Conservation (phyloP, 2,888 invertebrate species). For the Drosophila diplacantha region DNA sequence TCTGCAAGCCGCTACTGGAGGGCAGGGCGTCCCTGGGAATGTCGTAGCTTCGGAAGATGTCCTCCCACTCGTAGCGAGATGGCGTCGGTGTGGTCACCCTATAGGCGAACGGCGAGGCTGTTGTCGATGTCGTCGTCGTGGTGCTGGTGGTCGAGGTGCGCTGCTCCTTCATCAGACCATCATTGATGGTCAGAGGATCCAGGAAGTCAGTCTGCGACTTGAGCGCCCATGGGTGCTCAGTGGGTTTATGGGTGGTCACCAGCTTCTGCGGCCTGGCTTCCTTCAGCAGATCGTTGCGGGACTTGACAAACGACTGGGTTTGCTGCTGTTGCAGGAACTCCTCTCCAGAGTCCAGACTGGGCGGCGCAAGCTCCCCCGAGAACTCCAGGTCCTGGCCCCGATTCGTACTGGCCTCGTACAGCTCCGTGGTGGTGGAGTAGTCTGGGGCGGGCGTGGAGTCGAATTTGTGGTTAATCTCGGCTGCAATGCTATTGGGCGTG, state of each 20-base stretch:
- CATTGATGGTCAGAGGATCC: slow-evolving; percentile 86
- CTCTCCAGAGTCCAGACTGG: slow-evolving; percentile 76
- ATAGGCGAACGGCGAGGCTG: slow-evolving; percentile 42
- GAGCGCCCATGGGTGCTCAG: slow-evolving; percentile 77
- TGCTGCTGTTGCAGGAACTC: slow-evolving; percentile 84
- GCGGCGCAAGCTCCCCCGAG: slow-evolving; percentile 78
- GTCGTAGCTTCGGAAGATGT: slow-evolving; percentile 79
- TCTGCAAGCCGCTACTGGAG: slow-evolving; percentile 82
- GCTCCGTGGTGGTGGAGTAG: slow-evolving; percentile 70
- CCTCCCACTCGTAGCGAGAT: slow-evolving; percentile 73
- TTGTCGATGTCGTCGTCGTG: slow-evolving; percentile 75
- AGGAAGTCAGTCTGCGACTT: slow-evolving; percentile 82
- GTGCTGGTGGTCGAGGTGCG: slow-evolving; percentile 48
- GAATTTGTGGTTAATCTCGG: slow-evolving; percentile 69
- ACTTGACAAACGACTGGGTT: slow-evolving; percentile 83
- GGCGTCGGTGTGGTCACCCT: slow-evolving; percentile 72
- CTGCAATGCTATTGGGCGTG: slow-evolving; percentile 83
- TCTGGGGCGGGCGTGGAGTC: slow-evolving; percentile 67
- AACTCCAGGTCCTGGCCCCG: slow-evolving; percentile 78
- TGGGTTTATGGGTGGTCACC: slow-evolving; percentile 64
- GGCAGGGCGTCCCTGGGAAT: slow-evolving; percentile 79
- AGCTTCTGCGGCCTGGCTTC: slow-evolving; percentile 53
- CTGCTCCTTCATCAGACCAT: slow-evolving; percentile 80
- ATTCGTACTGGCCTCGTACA: slow-evolving; percentile 78
- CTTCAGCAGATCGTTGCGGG: slow-evolving; percentile 77